These are phyloP conservation scores for Nomada ruficornis DNA, from an alignment of 2,888 invertebrate genomes.

Conservation along the genomic window DNA sequence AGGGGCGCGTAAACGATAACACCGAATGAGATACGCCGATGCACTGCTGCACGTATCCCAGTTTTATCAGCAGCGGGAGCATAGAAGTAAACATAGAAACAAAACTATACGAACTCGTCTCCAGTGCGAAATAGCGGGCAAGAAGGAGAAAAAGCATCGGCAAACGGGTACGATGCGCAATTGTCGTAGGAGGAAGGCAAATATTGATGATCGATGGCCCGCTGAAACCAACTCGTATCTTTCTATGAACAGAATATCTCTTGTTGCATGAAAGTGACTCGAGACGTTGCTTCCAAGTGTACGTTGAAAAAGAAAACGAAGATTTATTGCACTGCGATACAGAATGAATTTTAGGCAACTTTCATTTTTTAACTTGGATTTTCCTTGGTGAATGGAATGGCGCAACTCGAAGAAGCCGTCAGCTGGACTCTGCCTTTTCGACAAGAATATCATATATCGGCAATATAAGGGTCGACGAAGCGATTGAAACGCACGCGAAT, in stretches of 20 bases:
- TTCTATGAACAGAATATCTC: slow-evolving; percentile 5
- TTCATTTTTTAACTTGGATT: too few relatives aligned
- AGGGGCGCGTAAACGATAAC: slow-evolving; percentile 1
- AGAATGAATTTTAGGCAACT: neutral
- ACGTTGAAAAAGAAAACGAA: neutral
- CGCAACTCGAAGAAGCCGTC: too few relatives aligned
- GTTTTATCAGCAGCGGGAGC: slow-evolving; percentile 2
- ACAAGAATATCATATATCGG: neutral
- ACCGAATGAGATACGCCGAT: neutral
- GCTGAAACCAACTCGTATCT: neutral
- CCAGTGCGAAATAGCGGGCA: neutral
- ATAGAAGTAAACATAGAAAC: neutral
- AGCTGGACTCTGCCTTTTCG: too few relatives aligned
- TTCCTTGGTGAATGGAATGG: too few relatives aligned
- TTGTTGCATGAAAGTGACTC: neutral
- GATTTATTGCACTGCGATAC: slow-evolving; percentile 3
- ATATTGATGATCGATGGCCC: slow-evolving; percentile 40
- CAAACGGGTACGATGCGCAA: neutral
- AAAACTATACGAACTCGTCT: neutral
- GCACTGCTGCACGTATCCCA: neutral
- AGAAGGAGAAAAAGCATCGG: neutral
- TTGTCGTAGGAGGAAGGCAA: slow-evolving; percentile 24
- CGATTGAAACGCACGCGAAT: neutral
- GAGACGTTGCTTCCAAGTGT: neutral
- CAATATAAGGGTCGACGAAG: neutral